Conservation (phyloP, 2,888 invertebrate genomes). For the Amphipoea oculea region DNA sequence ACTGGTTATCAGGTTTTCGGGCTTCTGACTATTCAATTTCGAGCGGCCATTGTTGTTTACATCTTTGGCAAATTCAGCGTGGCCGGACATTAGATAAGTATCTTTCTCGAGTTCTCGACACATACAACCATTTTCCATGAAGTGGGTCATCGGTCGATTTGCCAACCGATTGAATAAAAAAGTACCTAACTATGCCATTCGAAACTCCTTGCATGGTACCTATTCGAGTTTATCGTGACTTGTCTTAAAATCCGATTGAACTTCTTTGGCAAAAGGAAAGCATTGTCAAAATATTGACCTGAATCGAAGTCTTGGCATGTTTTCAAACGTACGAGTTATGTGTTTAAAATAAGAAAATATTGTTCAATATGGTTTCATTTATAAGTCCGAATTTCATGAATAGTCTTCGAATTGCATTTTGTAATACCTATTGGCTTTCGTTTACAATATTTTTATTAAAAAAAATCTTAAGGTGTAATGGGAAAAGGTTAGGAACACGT, state of each 20-base stretch:
- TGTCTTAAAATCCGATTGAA: constrained; percentile 17
- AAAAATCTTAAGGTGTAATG: not conserved
- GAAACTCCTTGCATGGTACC: not conserved
- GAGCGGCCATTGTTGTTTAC: too few species aligned
- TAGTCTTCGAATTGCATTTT: not conserved
- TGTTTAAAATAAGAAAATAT: constrained; percentile 21
- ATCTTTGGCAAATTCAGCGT: too few species aligned
- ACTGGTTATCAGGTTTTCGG: too few species aligned
- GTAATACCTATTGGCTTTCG: not conserved
- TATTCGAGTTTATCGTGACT: not conserved
- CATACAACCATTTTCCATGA: not conserved
- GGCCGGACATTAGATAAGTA: too few species aligned
- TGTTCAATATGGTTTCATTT: constrained; percentile 3
- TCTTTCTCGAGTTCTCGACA: not conserved
- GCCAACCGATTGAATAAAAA: not conserved
- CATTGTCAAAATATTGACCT: constrained; percentile 35
- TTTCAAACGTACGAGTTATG: constrained; percentile 30
- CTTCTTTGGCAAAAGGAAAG: constrained; percentile 19
- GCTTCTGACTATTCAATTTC: too few species aligned
- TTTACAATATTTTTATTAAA: not conserved
- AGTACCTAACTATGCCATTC: not conserved
- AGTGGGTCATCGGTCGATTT: not conserved
- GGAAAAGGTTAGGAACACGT: not conserved
- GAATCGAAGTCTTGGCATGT: constrained; percentile 26
- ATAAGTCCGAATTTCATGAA: not conserved